Conservation (phyloP, 2,888 invertebrate genomes). For the Drosophila ochracea region DNA sequence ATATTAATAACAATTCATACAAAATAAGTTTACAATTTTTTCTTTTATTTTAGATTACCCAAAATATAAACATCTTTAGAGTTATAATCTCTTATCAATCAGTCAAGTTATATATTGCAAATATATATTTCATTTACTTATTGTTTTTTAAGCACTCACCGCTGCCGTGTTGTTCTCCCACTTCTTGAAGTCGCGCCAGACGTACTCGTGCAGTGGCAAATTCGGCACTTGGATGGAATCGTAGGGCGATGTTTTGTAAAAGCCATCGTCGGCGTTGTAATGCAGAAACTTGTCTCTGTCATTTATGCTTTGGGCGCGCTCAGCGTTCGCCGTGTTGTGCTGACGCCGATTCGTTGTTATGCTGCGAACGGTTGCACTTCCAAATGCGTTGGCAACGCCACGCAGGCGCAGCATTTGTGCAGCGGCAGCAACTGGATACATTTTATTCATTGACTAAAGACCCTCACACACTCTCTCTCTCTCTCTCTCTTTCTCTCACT, state of each 20-base stretch:
- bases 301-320: constrained; percentile 68
- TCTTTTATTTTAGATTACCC: not conserved
- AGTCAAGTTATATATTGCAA: not conserved
- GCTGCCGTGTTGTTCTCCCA: constrained; percentile 88
- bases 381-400: constrained; percentile 41
- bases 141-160: constrained; percentile 85
- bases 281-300: constrained; percentile 79
- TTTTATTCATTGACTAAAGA: constrained; percentile 19
- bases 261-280: constrained; percentile 81
- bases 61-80: not conserved
- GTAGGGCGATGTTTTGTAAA: constrained; percentile 85
- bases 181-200: constrained; percentile 88
- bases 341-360: constrained; percentile 71
- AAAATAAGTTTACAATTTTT: not conserved
- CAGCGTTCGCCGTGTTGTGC: constrained; percentile 74
- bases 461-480: not conserved
- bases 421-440: constrained; percentile 61
- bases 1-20: not conserved
- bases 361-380: constrained; percentile 29
- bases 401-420: constrained; percentile 68
- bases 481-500: not conserved
- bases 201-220: constrained; percentile 87
- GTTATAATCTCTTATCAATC: not conserved
- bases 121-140: not conserved
- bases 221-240: constrained; percentile 86